Conservation (phyloP, 2,888 invertebrate species). For the Tromatobia lineatoria region DNA sequence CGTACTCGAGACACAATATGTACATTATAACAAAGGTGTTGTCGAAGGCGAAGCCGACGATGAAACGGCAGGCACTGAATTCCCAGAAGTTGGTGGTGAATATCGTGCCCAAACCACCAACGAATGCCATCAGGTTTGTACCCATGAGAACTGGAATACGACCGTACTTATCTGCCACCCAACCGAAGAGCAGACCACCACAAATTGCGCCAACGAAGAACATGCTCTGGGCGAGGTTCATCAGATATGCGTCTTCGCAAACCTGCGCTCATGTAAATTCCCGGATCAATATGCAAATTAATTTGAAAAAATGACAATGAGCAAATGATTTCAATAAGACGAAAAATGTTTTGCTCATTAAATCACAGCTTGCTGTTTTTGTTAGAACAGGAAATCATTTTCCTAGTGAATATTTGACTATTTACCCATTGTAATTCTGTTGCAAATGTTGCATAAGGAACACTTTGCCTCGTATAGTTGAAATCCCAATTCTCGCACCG, state of each 20-base stretch:
- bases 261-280: constrained; percentile 65
- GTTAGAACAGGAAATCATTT: too few relatives aligned
- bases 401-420: not conserved
- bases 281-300: not conserved
- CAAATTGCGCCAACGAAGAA: constrained; percentile 77
- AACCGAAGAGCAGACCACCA: constrained; percentile 76
- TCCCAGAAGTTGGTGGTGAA: constrained; percentile 70
- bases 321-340: too few relatives aligned
- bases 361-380: too few relatives aligned
- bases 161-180: constrained; percentile 74
- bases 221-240: constrained; percentile 74
- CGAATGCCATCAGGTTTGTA: constrained; percentile 71
- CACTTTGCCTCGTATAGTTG: constrained; percentile 65
- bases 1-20: constrained; percentile 86
- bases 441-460: constrained; percentile 68
- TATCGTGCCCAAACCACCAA: constrained; percentile 72
- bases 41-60: constrained; percentile 75
- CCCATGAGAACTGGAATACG: constrained; percentile 77
- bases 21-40: constrained; percentile 74
- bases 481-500: constrained; percentile 70
- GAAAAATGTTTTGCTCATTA: too few relatives aligned
- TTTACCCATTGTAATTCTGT: constrained; percentile 70
- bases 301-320: not conserved
- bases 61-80: constrained; percentile 74
- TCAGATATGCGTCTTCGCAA: constrained; percentile 74